Evolutionary conservation across 1,140 invertebrate genomes (phyloP), one percentile per base, ranked within the genome.

Genomic region (Ceratina calcarata): DNA sequence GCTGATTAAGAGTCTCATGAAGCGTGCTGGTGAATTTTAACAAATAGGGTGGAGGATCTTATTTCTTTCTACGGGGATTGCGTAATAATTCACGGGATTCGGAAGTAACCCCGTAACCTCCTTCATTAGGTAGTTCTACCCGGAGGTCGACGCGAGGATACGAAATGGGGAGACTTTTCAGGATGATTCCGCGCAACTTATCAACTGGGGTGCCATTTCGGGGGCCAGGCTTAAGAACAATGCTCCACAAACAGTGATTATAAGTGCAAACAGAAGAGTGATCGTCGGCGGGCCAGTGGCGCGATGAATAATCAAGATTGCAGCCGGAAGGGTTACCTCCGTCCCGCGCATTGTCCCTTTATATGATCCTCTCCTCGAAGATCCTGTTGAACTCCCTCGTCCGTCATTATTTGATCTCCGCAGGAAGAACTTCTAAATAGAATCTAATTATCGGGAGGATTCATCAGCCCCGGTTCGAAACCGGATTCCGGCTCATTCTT

Each of bases 231-330:
- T 79, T 79, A 79, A 79, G 78, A 73, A 79, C 70, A 73, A 79
- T 79, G 78, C 70, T 74, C 15, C 24, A 62, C 71, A 79, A 74
- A 79, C 71, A 73, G 61, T 79, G 73, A 74, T 73, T 74, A 79
- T 66, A 74, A 66, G 71, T 20, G 71, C 70, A 79, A 79, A 79
- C 62, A 79, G 71, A 79, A 78, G 68, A 65, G 49, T 69, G 76
- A 78, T 78, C 64, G 76, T 64, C 69, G 37, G 27, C 13, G 69
- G 53, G 60, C 27, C 70, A 45, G n/a, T 71, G 51, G 22, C 45
- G 64, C 68, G 69, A 64, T 64, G 76, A 71, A 78, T 64, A 72
- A 78, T 72, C 69, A 78, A 72, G 69, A 72, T 78, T 45, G 60
- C 60, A 24, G 20, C 10, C 32, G 27, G 37, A 37, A 55, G 49